phyloP scores from a whole-genome alignment of 2,113 vertebrate species.

The Parotia lawesii region DNA sequence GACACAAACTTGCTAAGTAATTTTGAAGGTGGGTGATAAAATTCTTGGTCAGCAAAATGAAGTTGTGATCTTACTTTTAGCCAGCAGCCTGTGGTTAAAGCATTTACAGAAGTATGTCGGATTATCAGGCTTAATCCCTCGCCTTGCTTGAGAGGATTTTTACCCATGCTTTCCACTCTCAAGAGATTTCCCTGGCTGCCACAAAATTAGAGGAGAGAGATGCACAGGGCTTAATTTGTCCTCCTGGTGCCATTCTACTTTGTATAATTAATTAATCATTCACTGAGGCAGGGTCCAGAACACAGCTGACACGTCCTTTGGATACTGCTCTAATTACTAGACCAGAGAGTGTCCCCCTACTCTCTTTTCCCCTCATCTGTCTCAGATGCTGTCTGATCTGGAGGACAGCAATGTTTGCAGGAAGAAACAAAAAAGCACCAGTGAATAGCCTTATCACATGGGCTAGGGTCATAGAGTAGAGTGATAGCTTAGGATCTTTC shows the following conservation, averaged over 20 bases:
- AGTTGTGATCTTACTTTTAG: neutral
- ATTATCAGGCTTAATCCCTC: constrained; percentile 31
- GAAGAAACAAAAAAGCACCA: neutral
- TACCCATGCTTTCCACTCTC: neutral
- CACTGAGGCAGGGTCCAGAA: neutral
- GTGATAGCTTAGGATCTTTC: neutral
- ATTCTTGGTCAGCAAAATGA: neutral
- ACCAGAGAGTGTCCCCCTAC: neutral
- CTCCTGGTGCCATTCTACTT: neutral
- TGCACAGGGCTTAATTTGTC: neutral
- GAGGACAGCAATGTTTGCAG: neutral
- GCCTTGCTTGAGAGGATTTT: constrained; percentile 20
- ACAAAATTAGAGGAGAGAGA: neutral
- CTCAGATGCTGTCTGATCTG: neutral
- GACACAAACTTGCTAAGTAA: neutral
- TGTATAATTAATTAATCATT: constrained; percentile 13
- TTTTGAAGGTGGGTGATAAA: neutral
- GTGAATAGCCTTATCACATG: neutral
- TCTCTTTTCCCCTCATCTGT: neutral
- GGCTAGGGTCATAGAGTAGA: neutral
- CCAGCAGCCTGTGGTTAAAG: neutral
- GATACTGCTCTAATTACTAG: neutral
- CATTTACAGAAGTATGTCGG: neutral
- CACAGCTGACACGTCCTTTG: neutral
- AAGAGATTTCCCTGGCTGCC: neutral